phyloP scores from a whole-genome alignment of 2,113 vertebrate species.

The Zapornia atra region DNA sequence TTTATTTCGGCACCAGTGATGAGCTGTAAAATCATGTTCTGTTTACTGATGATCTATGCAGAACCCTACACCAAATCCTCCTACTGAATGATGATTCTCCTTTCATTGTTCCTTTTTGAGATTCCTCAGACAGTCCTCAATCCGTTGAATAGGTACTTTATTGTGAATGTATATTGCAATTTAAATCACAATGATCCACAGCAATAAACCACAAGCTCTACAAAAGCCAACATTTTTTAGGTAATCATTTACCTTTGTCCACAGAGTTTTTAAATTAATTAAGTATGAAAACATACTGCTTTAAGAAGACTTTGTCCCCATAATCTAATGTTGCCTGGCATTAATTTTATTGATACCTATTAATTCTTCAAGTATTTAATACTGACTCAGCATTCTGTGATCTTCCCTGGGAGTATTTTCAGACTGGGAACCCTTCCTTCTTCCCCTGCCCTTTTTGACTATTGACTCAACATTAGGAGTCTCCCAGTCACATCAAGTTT shows the following conservation, averaged over 20 bases:
- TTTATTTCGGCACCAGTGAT: neutral
- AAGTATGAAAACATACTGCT: neutral
- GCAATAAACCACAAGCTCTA: neutral
- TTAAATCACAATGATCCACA: neutral
- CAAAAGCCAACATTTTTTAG: neutral
- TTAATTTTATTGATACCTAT: neutral
- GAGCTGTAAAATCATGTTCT: constrained; percentile 30
- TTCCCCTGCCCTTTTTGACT: neutral
- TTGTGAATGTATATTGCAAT: neutral
- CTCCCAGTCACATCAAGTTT: neutral
- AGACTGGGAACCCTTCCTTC: neutral
- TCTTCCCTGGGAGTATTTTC: neutral
- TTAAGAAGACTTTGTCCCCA: neutral
- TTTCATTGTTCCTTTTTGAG: constrained; percentile 5
- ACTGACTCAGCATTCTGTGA: neutral
- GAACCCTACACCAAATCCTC: neutral
- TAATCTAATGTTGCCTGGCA: neutral
- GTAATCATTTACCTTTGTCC: neutral
- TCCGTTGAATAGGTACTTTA: neutral
- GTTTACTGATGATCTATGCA: neutral
- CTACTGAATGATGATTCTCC: constrained; percentile 11
- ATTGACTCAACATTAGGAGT: neutral
- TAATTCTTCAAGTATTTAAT: neutral
- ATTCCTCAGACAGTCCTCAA: neutral
- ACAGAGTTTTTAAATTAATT: neutral